phyloP scores from a whole-genome alignment of 1,140 invertebrate species.

The Heliconius melpomene region DNA sequence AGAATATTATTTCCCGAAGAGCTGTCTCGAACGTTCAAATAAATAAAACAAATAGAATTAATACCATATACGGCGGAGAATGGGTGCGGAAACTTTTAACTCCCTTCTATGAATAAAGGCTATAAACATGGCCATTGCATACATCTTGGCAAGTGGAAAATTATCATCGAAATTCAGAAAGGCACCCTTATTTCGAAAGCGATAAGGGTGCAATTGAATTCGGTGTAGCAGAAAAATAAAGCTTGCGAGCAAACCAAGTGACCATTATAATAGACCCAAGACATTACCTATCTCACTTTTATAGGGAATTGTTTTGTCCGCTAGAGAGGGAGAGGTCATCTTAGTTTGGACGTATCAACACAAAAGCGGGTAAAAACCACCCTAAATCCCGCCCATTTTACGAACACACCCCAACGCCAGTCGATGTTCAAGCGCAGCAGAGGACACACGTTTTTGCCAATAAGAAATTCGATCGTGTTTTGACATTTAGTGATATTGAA shows the following conservation, averaged over 20 bases:
- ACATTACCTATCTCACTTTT: conserved; percentile 35
- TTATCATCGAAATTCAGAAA: conserved; percentile 23
- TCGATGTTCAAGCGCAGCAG: conserved; percentile 44
- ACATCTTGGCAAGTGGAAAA: conserved; percentile 46
- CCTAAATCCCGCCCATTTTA: conserved; percentile 64
- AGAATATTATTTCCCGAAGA: conserved; percentile 9
- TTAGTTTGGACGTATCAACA: conserved; percentile 49
- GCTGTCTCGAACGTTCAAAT: conserved; percentile 19
- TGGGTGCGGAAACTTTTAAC: conserved; percentile 41
- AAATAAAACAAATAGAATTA: conserved; percentile 31
- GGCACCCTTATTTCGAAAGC: conserved; percentile 24
- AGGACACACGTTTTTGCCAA: conserved; percentile 41
- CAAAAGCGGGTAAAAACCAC: conserved; percentile 73
- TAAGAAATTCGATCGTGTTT: conserved; percentile 5
- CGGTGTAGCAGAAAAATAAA: conserved; percentile 27
- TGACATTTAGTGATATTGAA: conserved; percentile 32
- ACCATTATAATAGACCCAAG: conserved; percentile 45
- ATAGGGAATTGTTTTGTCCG: conserved; percentile 27
- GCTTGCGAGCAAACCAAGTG: conserved; percentile 45
- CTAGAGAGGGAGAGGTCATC: conserved; percentile 44
- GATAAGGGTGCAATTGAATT: conserved; percentile 38
- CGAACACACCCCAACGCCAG: conserved; percentile 70
- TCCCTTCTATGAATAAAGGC: conserved; percentile 60
- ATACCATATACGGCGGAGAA: conserved; percentile 37
- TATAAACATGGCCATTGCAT: conserved; percentile 48